Conservation (phyloP, 35 echinoderm and acorn worm species). For the Anneissia japonica region DNA sequence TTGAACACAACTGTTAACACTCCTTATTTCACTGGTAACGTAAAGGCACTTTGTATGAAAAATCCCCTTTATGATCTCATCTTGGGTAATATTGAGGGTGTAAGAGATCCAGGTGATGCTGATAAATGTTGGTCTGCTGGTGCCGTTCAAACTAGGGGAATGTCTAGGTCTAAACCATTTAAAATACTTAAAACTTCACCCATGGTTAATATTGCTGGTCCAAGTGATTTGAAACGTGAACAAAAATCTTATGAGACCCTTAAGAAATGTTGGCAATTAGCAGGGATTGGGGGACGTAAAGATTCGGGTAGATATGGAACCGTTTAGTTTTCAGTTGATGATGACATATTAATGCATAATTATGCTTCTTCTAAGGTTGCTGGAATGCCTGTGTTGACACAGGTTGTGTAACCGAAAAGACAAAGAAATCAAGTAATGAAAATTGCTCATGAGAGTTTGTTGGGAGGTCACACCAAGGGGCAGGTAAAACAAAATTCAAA, state of each 20-base stretch:
- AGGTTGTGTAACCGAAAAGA: neutral
- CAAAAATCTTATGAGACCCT: too few species aligned
- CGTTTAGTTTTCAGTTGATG: too few species aligned
- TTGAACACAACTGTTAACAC: conserved; percentile 29
- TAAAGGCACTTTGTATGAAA: conserved; percentile 55
- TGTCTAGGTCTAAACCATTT: neutral
- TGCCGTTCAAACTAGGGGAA: neutral
- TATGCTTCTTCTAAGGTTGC: too few species aligned
- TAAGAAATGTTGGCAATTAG: too few species aligned
- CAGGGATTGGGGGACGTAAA: too few species aligned
- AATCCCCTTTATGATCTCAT: conserved; percentile 46
- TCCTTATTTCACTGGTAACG: conserved; percentile 46
- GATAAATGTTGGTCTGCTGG: neutral
- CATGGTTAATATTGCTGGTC: neutral
- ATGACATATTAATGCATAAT: too few species aligned
- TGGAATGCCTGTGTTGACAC: neutral
- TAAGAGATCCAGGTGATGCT: conserved; percentile 40
- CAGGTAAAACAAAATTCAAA: neutral
- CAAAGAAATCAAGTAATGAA: conserved; percentile 13
- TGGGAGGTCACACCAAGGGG: conserved; percentile 11
- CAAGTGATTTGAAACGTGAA: too few species aligned
- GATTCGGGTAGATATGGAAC: too few species aligned
- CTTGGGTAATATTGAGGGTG: conserved; percentile 40
- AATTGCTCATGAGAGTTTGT: conserved; percentile 11
- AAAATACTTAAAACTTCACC: neutral